Evolutionary conservation across 2,113 vertebrate genomes (phyloP), one percentile per base, ranked within the genome.

Genomic region (Lophotis ruficrista): DNA sequence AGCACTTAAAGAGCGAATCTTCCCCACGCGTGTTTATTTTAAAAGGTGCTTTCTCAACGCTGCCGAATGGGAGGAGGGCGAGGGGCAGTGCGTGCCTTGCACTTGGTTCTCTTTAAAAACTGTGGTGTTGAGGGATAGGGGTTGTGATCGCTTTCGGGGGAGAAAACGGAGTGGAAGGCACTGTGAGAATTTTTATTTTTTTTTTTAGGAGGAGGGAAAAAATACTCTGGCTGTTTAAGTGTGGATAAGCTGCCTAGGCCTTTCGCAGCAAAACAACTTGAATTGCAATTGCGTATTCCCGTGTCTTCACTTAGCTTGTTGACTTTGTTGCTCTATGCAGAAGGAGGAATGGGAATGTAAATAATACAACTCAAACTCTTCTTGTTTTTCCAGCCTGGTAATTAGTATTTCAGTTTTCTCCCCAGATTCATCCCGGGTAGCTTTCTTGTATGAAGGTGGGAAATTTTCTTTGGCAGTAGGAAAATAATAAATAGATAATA

Each of bases 301-400:
- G 56, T 85, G 54, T 37, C 72, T 92, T 90, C 53, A 5, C 83
- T 84, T 53, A 41, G 80, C 84, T 92, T 81, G 84, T 90, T 96
- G 87, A 95, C 87, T 96, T 94, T 81, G 58, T 77, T 73, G 83
- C 14, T 58, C 84, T 82, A 12, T 65, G 82, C 87, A 77, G 94
- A 71, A 87, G 61, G 87, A 92, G 66, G 51, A 91, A 79, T 64
- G 68, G 48, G 80, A 94, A 90, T 95, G 90, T 94, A 92, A 96
- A 95, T 89, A 93, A 53, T 61, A 77, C 70, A 31, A n/a, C 71
- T 79, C 73, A 58, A 93, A 95, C 92, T 90, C 92, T 79, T 90
- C 92, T 83, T 77, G 91, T 88, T 95, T 94, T 92, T 95, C 80
- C 64, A 93, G 83, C 77, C 93, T 53, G 35, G 11, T 95, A 83